These are phyloP conservation scores for Mamestra configurata DNA, from an alignment of 1,140 invertebrate species.

Conservation along the genomic window DNA sequence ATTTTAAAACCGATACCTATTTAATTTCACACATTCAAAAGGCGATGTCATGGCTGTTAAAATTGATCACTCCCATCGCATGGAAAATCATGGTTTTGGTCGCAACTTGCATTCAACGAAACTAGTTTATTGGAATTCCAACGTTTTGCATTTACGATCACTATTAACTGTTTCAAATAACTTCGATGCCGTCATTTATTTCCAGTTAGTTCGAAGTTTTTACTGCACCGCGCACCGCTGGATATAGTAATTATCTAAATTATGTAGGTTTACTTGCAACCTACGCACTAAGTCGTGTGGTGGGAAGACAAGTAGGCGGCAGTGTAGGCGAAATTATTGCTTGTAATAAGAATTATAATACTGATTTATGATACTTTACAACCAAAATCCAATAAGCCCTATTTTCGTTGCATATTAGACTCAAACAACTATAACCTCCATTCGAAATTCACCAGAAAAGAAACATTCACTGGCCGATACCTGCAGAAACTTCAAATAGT, in stretches of 20 bases:
- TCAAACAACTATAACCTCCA: not conserved
- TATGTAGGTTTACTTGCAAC: constrained; percentile 24
- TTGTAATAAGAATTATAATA: constrained; percentile 6
- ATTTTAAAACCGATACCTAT: not conserved
- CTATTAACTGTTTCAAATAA: constrained; percentile 45
- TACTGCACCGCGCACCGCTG: constrained; percentile 1
- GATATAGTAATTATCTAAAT: constrained; percentile 45
- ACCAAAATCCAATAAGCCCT: not conserved
- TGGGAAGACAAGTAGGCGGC: constrained; percentile 29
- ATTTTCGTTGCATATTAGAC: not conserved
- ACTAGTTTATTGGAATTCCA: constrained; percentile 41
- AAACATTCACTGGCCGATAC: not conserved
- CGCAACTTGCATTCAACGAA: constrained; percentile 16
- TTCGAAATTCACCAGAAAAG: not conserved
- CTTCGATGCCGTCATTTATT: constrained; percentile 28
- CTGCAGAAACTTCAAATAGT: constrained; percentile 45
- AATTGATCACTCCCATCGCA: not conserved
- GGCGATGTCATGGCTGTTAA: not conserved
- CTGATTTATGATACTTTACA: not conserved
- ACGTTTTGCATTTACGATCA: constrained; percentile 42
- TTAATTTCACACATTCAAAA: not conserved
- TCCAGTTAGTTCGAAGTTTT: constrained; percentile 22
- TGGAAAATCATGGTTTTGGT: constrained; percentile 15
- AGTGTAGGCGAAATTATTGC: constrained; percentile 33
- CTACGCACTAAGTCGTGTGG: constrained; percentile 8